phyloP scores from a whole-genome alignment of 2,113 vertebrate genomes.

The Dipodomys merriami region DNA sequence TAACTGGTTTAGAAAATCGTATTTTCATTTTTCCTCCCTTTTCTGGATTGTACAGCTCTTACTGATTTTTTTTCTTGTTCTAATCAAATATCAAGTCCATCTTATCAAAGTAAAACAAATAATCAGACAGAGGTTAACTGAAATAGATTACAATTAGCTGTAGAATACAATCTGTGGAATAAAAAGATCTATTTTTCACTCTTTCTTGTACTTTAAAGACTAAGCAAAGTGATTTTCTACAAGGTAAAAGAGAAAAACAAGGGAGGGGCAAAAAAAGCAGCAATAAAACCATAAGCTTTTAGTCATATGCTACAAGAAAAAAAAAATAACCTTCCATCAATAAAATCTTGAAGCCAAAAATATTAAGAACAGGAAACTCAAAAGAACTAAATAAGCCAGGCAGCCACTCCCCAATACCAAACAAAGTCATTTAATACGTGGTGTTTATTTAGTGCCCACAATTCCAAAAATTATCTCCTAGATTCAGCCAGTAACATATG shows the following conservation, averaged over 20 bases:
- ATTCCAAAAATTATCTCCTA: constrained; percentile 36
- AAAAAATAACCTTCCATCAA: constrained; percentile 33
- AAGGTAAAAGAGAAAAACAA: not conserved
- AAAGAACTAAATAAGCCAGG: constrained; percentile 15
- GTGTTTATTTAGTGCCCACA: constrained; percentile 41
- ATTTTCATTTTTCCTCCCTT: constrained; percentile 15
- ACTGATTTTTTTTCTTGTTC: not conserved
- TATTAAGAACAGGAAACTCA: constrained; percentile 71
- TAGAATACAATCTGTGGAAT: not conserved
- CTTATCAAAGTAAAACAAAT: constrained; percentile 52
- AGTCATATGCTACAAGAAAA: not conserved
- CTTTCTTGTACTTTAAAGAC: not conserved
- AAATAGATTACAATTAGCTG: constrained; percentile 1
- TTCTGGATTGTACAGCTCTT: not conserved
- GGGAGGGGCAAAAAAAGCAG: not conserved
- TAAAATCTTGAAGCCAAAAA: constrained; percentile 57
- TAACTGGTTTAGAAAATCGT: constrained; percentile 3
- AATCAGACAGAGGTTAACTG: not conserved
- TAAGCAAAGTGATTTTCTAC: not conserved
- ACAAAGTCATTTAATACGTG: constrained; percentile 55
- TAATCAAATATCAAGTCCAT: constrained; percentile 43
- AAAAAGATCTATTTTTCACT: constrained; percentile 46
- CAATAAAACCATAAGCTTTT: constrained; percentile 4
- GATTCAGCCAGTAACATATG: not conserved
- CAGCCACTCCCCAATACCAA: constrained; percentile 53